Evolutionary conservation across 2,113 vertebrate genomes (phyloP).

Genomic region (Shinisaurus crocodilurus): DNA sequence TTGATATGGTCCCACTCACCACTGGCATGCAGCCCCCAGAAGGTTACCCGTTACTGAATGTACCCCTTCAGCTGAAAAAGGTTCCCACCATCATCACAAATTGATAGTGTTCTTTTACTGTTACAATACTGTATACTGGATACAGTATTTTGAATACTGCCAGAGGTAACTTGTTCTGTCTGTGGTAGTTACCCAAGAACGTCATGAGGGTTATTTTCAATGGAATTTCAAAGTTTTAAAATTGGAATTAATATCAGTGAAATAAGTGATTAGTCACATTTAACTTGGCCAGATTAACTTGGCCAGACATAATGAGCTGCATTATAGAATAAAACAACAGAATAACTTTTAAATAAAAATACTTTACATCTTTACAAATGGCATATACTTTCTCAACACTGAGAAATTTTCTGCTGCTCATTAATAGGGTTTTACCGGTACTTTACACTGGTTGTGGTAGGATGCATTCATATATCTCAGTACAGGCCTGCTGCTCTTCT

Average conservation of each 20-base stretch:
- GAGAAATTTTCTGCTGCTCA: background rate
- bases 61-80: background rate
- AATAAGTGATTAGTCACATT: background rate
- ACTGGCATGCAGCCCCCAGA: background rate
- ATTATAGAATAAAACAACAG: background rate
- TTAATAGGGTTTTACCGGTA: background rate
- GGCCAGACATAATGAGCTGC: background rate
- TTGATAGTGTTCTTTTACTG: background rate
- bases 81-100: background rate
- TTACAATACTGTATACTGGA: no score
- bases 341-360: background rate
- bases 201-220: background rate
- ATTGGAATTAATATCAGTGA: background rate
- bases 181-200: background rate
- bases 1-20: background rate
- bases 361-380: constrained; percentile 9
- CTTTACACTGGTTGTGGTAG: background rate
- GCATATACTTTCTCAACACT: background rate
- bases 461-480: background rate
- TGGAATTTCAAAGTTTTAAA: background rate
- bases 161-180: background rate
- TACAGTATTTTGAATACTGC: background rate
- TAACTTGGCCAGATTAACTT: background rate
- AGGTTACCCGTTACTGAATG: background rate
- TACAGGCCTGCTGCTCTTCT: background rate